A percentile compares a stretch with the other conserved stretches of the same genome.
Conservation (phyloP, 2,888 invertebrate genomes). For the Germaria angustata region DNA sequence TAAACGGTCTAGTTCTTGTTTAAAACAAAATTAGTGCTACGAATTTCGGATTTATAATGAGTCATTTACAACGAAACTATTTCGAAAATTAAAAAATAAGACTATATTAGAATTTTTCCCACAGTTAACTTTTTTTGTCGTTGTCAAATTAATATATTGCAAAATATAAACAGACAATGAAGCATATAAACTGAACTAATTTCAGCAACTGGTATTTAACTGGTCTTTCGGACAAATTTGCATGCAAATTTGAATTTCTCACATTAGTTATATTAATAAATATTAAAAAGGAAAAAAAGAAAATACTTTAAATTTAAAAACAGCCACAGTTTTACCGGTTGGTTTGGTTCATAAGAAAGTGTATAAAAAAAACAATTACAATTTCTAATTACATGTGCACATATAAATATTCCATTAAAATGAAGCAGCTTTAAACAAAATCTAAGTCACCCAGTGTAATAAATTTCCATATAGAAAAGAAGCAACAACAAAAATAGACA, state of each 20-base stretch:
- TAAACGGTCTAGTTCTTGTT: background rate
- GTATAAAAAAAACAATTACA: slow-evolving; percentile 10
- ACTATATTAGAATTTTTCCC: background rate
- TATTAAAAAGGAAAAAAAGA: background rate
- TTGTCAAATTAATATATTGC: background rate
- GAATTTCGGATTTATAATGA: background rate
- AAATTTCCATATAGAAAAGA: slow-evolving; percentile 37
- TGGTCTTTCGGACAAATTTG: background rate
- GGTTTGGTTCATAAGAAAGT: slow-evolving; percentile 30
- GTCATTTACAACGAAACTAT: background rate
- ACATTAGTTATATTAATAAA: background rate
- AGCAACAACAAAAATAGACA: background rate
- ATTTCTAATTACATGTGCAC: slow-evolving; percentile 4
- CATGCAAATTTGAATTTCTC: slow-evolving; percentile 14
- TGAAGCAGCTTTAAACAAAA: slow-evolving; percentile 14
- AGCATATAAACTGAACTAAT: background rate
- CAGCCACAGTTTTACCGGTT: background rate
- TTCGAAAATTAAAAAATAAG: background rate
- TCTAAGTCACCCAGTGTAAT: slow-evolving; percentile 52
- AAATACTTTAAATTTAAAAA: background rate
- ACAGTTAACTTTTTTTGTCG: background rate
- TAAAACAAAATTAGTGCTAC: background rate
- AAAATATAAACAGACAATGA: background rate
- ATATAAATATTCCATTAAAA: background rate
- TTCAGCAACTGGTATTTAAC: slow-evolving; percentile 2